phyloP scores from a whole-genome alignment of 2,888 invertebrate species.

The Aquatica leii region DNA sequence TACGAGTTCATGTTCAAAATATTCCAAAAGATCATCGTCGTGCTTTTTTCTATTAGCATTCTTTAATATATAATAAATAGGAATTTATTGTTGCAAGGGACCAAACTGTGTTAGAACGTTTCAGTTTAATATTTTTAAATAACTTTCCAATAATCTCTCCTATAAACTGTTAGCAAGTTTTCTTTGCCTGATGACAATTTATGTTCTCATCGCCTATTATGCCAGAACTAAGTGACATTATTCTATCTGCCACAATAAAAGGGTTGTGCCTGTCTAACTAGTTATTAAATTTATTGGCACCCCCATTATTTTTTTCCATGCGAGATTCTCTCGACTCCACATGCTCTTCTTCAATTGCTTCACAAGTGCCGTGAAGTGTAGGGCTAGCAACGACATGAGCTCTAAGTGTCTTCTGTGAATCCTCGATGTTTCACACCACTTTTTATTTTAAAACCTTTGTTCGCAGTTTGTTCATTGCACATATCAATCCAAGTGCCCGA shows the following conservation, averaged over 20 bases:
- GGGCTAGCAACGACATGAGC: conserved; percentile 53
- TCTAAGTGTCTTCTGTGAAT: conserved; percentile 54
- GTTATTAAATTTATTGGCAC: conserved; percentile 45
- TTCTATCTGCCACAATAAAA: conserved; percentile 37
- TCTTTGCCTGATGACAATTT: conserved; percentile 43
- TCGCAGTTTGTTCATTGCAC: conserved; percentile 50
- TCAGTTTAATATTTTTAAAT: conserved; percentile 50
- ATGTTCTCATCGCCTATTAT: conserved; percentile 41
- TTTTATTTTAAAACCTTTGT: conserved; percentile 53
- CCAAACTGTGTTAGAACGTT: conserved; percentile 50
- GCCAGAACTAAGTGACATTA: conserved; percentile 2
- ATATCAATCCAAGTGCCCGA: conserved; percentile 55
- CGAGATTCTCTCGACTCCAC: conserved; percentile 53
- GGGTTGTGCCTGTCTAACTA: conserved; percentile 52
- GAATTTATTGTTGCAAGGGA: conserved; percentile 49
- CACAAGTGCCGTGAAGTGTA: conserved; percentile 48
- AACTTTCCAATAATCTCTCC: conserved; percentile 12
- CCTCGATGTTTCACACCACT: conserved; percentile 54
- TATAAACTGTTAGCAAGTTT: conserved; percentile 24
- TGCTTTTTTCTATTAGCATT: no score
- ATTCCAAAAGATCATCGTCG: not conserved
- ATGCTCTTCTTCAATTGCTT: conserved; percentile 52
- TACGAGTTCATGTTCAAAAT: not conserved
- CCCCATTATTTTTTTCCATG: conserved; percentile 45
- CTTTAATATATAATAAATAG: no score